Percentiles rank a stretch among this genome's conserved stretches.
Conservation (phyloP, 2,797 vertebrate genomes). For the Mormyrops boulengeri region DNA sequence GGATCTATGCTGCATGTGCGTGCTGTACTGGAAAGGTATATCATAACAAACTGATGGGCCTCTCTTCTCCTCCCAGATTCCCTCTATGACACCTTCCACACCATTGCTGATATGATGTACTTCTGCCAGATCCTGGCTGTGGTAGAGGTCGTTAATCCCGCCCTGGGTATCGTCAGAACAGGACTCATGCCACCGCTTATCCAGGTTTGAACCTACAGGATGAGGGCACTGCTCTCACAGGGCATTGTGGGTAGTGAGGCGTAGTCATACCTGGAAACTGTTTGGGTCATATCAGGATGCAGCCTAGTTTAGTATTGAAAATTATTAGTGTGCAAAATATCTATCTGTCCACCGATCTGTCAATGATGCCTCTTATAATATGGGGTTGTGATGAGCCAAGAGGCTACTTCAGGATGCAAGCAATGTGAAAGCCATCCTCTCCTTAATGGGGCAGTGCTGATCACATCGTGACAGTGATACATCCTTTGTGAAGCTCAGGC, state of each 20-base stretch:
- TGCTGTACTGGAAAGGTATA: background rate
- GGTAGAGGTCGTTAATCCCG: conserved; percentile 82
- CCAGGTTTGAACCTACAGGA: conserved; percentile 60
- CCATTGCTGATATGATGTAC: conserved; percentile 86
- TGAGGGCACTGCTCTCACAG: background rate
- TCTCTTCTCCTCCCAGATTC: conserved; percentile 68
- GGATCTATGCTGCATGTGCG: background rate
- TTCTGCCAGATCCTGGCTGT: conserved; percentile 87
- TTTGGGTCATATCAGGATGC: background rate
- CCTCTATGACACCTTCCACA: conserved; percentile 89
- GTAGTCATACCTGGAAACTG: background rate
- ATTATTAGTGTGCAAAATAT: background rate
- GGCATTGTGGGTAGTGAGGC: background rate
- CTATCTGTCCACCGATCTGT: background rate
- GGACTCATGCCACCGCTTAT: conserved; percentile 70
- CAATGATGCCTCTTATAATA: background rate
- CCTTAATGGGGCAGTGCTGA: background rate
- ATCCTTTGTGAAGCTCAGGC: background rate
- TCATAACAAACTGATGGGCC: background rate
- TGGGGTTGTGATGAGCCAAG: background rate
- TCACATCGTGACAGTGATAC: background rate
- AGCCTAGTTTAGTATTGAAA: background rate
- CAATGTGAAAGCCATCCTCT: background rate
- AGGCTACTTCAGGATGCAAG: background rate
- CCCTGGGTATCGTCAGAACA: conserved; percentile 77